phyloP scores from a whole-genome alignment of 2,113 vertebrate genomes.

The Crotalus viridis region DNA sequence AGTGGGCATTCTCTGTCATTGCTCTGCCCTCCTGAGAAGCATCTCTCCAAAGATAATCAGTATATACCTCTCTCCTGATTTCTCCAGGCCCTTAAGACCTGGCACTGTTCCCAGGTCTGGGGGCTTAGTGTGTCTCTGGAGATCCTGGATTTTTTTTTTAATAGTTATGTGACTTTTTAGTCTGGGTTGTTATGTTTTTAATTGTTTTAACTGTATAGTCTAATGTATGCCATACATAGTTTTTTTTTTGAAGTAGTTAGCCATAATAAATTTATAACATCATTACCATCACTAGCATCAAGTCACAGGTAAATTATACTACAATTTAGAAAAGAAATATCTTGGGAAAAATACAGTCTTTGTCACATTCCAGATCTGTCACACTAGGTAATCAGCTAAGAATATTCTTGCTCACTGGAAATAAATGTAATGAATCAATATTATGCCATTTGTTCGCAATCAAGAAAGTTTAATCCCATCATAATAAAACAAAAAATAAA shows the following conservation, averaged over 20 bases:
- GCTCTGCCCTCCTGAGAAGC: background rate
- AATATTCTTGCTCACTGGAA: background rate
- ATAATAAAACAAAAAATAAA: constrained; percentile 13
- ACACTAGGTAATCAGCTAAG: background rate
- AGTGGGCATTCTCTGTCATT: background rate
- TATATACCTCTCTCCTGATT: background rate
- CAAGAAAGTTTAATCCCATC: background rate
- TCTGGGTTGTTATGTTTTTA: background rate
- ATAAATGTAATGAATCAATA: background rate
- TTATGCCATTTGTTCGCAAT: background rate
- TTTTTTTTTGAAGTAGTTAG: background rate
- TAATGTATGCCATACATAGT: background rate
- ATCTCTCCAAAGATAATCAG: background rate
- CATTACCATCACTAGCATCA: background rate
- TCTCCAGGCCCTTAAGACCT: background rate
- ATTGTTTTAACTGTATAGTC: background rate
- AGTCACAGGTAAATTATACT: background rate
- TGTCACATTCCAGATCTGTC: background rate
- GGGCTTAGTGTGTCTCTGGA: background rate
- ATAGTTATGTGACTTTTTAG: background rate
- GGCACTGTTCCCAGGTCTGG: background rate
- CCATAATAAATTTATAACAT: background rate
- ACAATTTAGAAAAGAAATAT: background rate
- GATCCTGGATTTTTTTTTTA: background rate
- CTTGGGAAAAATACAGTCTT: background rate